These are phyloP conservation scores for Sceliomorpha sp. DNA, from an alignment of 2,888 invertebrate genomes.

Conservation along the genomic window DNA sequence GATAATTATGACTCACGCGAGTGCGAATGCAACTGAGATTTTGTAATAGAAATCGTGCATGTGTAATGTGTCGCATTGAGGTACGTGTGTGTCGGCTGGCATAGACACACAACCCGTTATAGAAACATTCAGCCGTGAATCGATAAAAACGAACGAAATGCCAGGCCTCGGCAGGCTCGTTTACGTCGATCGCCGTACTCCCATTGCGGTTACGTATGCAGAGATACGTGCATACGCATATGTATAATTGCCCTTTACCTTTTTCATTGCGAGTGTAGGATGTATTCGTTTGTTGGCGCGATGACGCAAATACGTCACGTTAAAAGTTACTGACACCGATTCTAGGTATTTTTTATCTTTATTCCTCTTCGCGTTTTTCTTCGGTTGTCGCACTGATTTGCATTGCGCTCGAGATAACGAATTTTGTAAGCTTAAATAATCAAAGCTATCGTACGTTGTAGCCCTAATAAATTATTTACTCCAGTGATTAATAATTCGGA, in stretches of 20 bases:
- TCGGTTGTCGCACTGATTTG: no score
- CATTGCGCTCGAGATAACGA: no score
- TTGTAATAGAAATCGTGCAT: slow-evolving; percentile 60
- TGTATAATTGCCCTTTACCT: slow-evolving; percentile 27
- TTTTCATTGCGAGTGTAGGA: slow-evolving; percentile 18
- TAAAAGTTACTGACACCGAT: slow-evolving; percentile 44
- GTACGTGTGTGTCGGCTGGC: slow-evolving; percentile 49
- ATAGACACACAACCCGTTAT: slow-evolving; percentile 40
- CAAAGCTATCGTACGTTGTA: no score
- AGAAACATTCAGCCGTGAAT: slow-evolving; percentile 55
- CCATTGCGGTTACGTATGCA: slow-evolving; percentile 36
- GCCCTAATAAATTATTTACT: no score
- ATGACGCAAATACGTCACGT: slow-evolving; percentile 42
- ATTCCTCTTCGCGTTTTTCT: no score
- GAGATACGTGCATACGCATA: slow-evolving; percentile 12
- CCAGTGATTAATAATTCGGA: no score
- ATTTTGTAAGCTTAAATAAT: no score
- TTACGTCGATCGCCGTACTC: slow-evolving; percentile 49
- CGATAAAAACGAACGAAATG: slow-evolving; percentile 57
- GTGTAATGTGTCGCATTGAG: slow-evolving; percentile 61
- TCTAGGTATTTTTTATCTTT: no score
- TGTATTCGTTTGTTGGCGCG: slow-evolving; percentile 2
- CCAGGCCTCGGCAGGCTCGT: slow-evolving; percentile 51
- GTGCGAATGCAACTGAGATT: slow-evolving; percentile 53
- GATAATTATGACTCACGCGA: slow-evolving; percentile 62